Percentiles rank a stretch among this genome's conserved stretches.
Evolutionary conservation across 2,113 vertebrate genomes (phyloP).

Genomic region (Deroptyus accipitrinus): DNA sequence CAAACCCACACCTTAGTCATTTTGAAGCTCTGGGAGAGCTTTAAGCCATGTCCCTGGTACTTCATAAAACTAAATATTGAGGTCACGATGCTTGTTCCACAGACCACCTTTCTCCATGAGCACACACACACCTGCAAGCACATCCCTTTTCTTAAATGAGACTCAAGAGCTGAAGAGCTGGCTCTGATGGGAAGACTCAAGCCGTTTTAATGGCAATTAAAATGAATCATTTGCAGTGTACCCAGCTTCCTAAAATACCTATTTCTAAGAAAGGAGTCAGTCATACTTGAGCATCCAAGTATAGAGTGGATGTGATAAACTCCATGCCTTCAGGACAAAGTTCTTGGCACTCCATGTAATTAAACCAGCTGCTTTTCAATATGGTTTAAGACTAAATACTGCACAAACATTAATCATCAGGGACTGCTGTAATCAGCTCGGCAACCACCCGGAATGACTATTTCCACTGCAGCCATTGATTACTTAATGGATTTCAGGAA

Average conservation of each 20-base stretch:
- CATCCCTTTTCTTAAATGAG: neutral
- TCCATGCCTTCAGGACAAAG: constrained; percentile 51
- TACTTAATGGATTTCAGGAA: neutral
- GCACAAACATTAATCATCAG: constrained; percentile 52
- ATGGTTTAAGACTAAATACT: constrained; percentile 50
- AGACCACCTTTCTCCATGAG: neutral
- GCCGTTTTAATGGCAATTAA: neutral
- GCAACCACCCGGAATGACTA: neutral
- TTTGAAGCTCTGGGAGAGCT: neutral
- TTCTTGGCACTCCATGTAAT: constrained; percentile 19
- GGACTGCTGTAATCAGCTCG: constrained; percentile 21
- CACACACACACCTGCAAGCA: neutral
- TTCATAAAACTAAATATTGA: neutral
- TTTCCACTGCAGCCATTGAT: constrained; percentile 12
- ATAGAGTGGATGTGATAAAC: constrained; percentile 48
- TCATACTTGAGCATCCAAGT: constrained; percentile 13
- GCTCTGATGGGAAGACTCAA: neutral
- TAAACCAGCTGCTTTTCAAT: constrained; percentile 61
- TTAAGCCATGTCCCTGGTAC: neutral
- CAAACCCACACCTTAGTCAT: neutral
- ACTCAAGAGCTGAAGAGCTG: neutral
- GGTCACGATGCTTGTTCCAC: neutral
- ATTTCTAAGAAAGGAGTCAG: constrained; percentile 30
- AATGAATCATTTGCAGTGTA: neutral
- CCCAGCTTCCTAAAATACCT: constrained; percentile 33